phyloP scores from a whole-genome alignment of 1,140 invertebrate genomes.

The Dendroctonus ponderosae region DNA sequence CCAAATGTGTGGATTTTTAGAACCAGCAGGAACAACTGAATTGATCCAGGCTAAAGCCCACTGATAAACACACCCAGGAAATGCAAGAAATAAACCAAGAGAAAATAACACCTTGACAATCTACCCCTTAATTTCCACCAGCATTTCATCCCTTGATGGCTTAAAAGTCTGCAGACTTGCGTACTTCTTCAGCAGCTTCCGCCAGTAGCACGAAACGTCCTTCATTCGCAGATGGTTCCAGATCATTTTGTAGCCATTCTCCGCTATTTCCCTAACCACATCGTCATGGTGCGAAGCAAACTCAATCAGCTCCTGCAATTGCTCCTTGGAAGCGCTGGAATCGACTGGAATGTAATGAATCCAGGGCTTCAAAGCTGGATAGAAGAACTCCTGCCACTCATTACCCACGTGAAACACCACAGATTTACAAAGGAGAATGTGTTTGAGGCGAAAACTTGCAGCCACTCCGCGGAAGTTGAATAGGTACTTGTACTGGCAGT shows the following conservation, averaged over 20 bases:
- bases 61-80: too few relatives aligned
- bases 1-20: too few relatives aligned
- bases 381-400: constrained; percentile 97
- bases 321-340: constrained; percentile 64
- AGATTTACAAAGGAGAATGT: constrained; percentile 91
- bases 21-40: too few relatives aligned
- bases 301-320: constrained; percentile 69
- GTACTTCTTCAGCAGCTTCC: constrained; percentile 75
- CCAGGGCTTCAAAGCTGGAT: constrained; percentile 89
- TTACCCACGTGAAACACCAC: constrained; percentile 94
- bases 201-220: constrained; percentile 88
- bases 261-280: constrained; percentile 77
- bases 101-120: neutral
- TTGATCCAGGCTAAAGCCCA: too few relatives aligned
- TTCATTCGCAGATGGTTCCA: constrained; percentile 80
- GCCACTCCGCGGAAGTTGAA: constrained; percentile 97
- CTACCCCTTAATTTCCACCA: constrained; percentile 54
- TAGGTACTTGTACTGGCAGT: constrained; percentile 92
- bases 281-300: constrained; percentile 79
- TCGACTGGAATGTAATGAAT: constrained; percentile 91
- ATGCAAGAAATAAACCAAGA: too few relatives aligned
- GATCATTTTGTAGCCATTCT: constrained; percentile 77
- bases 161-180: constrained; percentile 73
- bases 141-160: constrained; percentile 57
- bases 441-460: constrained; percentile 95